A percentile compares a stretch with the other conserved stretches of the same genome.
phyloP scores from a whole-genome alignment of 64 coral and sea anemone species.

The Stichodactyla mertensii region DNA sequence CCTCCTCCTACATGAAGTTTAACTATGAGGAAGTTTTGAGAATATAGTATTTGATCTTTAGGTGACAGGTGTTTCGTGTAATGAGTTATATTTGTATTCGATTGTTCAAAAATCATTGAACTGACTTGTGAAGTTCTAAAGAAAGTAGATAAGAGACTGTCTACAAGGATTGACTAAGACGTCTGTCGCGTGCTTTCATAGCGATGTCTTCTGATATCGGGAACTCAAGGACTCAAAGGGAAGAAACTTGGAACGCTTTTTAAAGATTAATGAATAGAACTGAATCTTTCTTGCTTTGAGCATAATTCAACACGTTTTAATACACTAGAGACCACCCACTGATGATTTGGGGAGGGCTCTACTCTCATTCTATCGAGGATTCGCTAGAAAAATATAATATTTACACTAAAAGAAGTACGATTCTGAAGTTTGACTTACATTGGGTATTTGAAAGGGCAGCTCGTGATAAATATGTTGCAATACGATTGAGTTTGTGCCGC shows the following conservation, averaged over 20 bases:
- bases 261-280: neutral
- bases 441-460: neutral
- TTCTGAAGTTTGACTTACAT: neutral
- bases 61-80: neutral
- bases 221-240: neutral
- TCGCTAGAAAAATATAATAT: neutral
- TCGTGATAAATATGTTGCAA: neutral
- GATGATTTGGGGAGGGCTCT: neutral
- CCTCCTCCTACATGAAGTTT: neutral
- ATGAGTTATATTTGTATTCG: neutral
- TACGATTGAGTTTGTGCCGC: neutral
- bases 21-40: neutral
- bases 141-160: neutral
- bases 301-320: neutral
- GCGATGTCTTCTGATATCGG: neutral
- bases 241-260: neutral
- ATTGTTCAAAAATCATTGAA: neutral
- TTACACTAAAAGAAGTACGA: neutral
- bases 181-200: neutral
- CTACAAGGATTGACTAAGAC: neutral
- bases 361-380: neutral
- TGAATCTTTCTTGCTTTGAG: neutral
- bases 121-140: neutral
- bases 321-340: neutral
- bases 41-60: neutral